phyloP scores from a whole-genome alignment of 2,797 vertebrate genomes.

The Holocentrus rufus region DNA sequence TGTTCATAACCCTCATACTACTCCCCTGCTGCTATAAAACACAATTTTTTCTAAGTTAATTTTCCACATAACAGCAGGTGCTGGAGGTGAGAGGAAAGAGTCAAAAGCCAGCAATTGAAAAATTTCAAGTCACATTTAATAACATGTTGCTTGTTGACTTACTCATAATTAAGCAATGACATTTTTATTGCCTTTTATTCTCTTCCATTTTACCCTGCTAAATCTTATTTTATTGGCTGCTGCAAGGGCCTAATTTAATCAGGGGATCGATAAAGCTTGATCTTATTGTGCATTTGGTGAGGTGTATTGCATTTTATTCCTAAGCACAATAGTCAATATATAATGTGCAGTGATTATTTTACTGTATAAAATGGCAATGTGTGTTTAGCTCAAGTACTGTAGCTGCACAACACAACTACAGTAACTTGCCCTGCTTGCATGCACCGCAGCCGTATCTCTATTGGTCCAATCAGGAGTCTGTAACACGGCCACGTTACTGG shows the following conservation, averaged over 20 bases:
- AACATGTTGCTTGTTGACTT: too few relatives aligned
- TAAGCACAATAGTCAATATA: constrained; percentile 2
- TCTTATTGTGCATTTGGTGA: neutral
- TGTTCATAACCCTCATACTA: too few relatives aligned
- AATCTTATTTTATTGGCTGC: too few relatives aligned
- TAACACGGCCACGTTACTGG: constrained; percentile 5
- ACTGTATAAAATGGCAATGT: constrained; percentile 38
- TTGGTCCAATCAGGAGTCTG: constrained; percentile 64
- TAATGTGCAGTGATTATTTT: constrained; percentile 32
- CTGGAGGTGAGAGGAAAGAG: neutral
- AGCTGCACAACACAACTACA: constrained; percentile 61
- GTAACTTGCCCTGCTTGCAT: constrained; percentile 31
- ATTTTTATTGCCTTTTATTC: too few relatives aligned
- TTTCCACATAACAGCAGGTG: too few relatives aligned
- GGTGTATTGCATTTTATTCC: neutral
- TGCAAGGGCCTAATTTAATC: too few relatives aligned
- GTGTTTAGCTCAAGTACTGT: constrained; percentile 59
- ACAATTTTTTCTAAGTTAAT: neutral
- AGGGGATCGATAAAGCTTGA: too few relatives aligned
- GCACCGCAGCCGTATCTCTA: constrained; percentile 35
- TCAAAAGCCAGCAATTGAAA: neutral
- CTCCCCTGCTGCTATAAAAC: neutral
- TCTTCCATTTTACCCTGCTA: too few relatives aligned
- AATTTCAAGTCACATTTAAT: neutral
- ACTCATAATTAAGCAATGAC: neutral